phyloP scores from a whole-genome alignment of 1,140 invertebrate genomes.

The Conopomorpha cramerella region DNA sequence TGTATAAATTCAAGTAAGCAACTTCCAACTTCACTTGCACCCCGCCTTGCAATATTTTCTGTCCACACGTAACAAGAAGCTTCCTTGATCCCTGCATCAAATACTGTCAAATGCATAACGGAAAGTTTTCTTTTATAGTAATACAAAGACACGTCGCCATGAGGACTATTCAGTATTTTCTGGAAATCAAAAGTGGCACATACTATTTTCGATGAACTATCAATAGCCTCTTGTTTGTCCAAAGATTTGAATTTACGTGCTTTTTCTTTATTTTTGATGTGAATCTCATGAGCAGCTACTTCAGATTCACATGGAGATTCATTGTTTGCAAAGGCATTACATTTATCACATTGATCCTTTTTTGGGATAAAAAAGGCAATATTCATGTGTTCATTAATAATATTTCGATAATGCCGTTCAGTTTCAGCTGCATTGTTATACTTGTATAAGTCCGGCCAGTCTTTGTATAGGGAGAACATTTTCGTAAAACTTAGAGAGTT shows the following conservation, averaged over 20 bases:
- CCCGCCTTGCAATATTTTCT: constrained; percentile 13
- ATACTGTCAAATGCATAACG: constrained; percentile 19
- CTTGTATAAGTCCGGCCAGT: not conserved
- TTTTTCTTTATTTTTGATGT: not conserved
- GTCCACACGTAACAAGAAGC: constrained; percentile 18
- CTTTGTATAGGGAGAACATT: not conserved
- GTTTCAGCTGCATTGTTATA: not conserved
- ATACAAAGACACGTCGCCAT: too few relatives aligned
- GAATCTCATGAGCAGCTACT: too few relatives aligned
- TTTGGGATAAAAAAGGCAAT: constrained; percentile 1
- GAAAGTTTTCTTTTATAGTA: constrained; percentile 19
- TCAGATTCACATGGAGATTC: not conserved
- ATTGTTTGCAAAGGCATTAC: not conserved
- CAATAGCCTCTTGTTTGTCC: not conserved
- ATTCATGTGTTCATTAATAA: constrained; percentile 1
- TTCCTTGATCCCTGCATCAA: constrained; percentile 11
- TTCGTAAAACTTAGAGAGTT: not conserved
- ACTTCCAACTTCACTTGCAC: constrained; percentile 16
- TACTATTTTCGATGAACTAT: not conserved
- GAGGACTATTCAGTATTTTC: too few relatives aligned
- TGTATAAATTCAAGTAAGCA: constrained; percentile 11
- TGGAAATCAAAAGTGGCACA: not conserved
- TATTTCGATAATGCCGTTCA: not conserved
- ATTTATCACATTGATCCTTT: too few relatives aligned
- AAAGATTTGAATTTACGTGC: not conserved